A percentile compares a stretch with the other conserved stretches of the same genome.
phyloP scores from a whole-genome alignment of 2,888 invertebrate species.

The Creontiades dilutus region DNA sequence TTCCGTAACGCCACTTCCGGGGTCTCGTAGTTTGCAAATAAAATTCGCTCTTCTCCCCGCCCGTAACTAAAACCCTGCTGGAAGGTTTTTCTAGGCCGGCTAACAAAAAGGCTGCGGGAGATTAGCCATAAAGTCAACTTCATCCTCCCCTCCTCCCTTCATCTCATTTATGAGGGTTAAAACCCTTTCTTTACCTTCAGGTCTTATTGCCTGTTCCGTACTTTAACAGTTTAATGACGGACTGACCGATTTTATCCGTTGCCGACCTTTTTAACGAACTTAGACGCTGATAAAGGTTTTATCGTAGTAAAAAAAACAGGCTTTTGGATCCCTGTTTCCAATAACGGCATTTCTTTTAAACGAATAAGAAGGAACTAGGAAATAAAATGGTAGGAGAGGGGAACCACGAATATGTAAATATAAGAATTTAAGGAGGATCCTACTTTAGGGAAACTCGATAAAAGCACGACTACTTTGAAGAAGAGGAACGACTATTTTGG shows the following conservation, averaged over 20 bases:
- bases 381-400: too few species aligned
- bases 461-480: slow-evolving; percentile 23
- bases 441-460: slow-evolving; percentile 36
- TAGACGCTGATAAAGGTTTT: too few species aligned
- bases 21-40: not conserved
- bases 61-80: too few species aligned
- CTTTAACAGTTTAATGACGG: not conserved
- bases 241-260: not conserved
- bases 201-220: slow-evolving; percentile 4
- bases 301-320: too few species aligned
- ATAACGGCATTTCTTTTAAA: too few species aligned
- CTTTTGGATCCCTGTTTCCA: too few species aligned
- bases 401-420: too few species aligned
- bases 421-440: slow-evolving; percentile 24
- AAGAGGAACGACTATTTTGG: slow-evolving; percentile 42
- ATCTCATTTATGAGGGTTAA: slow-evolving; percentile 11
- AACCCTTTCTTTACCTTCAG: not conserved
- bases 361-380: too few species aligned
- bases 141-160: not conserved
- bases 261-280: too few species aligned
- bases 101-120: not conserved
- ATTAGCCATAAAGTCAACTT: slow-evolving; percentile 24
- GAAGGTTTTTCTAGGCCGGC: not conserved
- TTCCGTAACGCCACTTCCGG: not conserved
- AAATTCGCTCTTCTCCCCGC: not conserved